These are phyloP conservation scores for Drosophila macrospina DNA, from an alignment of 2,888 invertebrate species.

Conservation along the genomic window DNA sequence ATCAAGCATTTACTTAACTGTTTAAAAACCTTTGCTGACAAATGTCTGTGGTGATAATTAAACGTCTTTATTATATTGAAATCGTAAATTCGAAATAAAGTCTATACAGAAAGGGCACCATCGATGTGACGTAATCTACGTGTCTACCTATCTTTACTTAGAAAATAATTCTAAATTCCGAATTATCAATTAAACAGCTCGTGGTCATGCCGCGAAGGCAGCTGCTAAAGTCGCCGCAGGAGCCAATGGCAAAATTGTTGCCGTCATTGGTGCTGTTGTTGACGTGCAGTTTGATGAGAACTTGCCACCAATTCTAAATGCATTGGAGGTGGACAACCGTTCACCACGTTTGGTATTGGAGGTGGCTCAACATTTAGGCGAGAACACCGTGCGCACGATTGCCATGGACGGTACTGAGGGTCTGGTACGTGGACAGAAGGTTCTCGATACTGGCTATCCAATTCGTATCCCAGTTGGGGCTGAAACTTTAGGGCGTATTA, in stretches of 20 bases:
- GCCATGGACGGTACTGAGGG: constrained; percentile 98
- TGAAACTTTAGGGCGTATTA: constrained; percentile 96
- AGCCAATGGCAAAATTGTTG: constrained; percentile 88
- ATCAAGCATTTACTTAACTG: too few relatives aligned
- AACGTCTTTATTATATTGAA: neutral
- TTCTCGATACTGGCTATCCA: constrained; percentile 92
- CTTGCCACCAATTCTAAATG: constrained; percentile 96
- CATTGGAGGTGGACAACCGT: constrained; percentile 95
- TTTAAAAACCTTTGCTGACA: neutral
- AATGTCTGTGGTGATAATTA: neutral
- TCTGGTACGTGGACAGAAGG: constrained; percentile 92
- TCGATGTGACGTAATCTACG: constrained; percentile 2
- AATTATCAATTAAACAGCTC: constrained; percentile 51
- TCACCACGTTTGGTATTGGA: constrained; percentile 91
- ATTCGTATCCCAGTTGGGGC: constrained; percentile 96
- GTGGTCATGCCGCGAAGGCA: constrained; percentile 80
- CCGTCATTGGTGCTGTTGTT: constrained; percentile 98
- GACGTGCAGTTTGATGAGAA: constrained; percentile 97
- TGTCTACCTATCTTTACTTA: too few relatives aligned
- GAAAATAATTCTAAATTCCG: too few relatives aligned
- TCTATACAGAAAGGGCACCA: too few relatives aligned
- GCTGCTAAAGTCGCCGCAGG: constrained; percentile 74
- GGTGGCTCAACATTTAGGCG: constrained; percentile 94
- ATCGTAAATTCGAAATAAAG: neutral
- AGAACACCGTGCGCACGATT: constrained; percentile 95